Conservation (phyloP, 2,888 invertebrate genomes). For the Catonia carolina region DNA sequence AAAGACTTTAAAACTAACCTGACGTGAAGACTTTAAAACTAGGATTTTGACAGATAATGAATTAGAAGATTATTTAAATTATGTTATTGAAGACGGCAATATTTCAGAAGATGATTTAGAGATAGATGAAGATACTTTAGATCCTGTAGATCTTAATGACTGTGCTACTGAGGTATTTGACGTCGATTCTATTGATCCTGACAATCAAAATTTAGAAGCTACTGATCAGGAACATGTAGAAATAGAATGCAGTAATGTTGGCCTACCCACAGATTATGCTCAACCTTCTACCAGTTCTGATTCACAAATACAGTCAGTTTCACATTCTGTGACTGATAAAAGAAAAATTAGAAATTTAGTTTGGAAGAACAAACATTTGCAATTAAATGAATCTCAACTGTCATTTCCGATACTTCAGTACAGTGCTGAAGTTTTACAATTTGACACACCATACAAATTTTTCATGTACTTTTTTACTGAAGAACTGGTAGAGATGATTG, state of each 20-base stretch:
- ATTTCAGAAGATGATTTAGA: not conserved
- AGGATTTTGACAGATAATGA: not conserved
- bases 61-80: not conserved
- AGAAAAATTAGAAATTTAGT: constrained; percentile 2
- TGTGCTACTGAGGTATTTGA: not conserved
- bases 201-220: not conserved
- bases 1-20: too few relatives aligned
- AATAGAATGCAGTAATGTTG: too few relatives aligned
- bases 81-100: not conserved
- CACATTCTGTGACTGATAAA: not conserved
- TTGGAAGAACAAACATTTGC: not conserved
- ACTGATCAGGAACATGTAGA: too few relatives aligned
- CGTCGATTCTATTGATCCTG: not conserved
- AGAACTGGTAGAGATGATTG: not conserved
- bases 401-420: not conserved
- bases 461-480: not conserved
- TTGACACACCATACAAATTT: not conserved
- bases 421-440: not conserved
- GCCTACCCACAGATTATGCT: too few relatives aligned
- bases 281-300: too few relatives aligned
- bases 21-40: too few relatives aligned
- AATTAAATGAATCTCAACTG: not conserved
- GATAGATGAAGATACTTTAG: not conserved
- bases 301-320: too few relatives aligned
- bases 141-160: not conserved